Evolutionary conservation across 2,888 invertebrate genomes (phyloP), one percentile per base, ranked within the genome.

Genomic region (Idaea straminata): DNA sequence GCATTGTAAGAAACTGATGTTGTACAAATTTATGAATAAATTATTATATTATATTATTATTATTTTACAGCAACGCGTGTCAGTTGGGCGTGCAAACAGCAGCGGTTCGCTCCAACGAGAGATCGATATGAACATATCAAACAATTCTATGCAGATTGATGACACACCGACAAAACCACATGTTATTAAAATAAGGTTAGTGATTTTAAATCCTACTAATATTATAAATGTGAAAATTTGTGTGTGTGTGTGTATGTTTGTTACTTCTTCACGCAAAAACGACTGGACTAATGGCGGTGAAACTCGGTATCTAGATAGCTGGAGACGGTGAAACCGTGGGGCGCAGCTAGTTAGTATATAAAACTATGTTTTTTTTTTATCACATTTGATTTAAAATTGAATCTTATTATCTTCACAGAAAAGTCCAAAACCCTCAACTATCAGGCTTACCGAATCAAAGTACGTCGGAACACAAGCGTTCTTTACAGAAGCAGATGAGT

Each of bases 401-500:
- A 57, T 15, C 58, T 34, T 67, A 61, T 72, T 68, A 13, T 5
- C 35, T 13, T 61, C 16, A 10, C 81, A 91, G 90, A 66, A 89
- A 89, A 76, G 87, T 89, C 4, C 86, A 86, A 68, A 84, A 69
- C 63, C 70, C 70, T 0, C 59, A 72, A 0, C 72, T 66, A 10
- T 59, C 73, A 0, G 1, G 69, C 25, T 70, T 73, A 3, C 62
- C 76, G 3, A 67, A 72, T 0, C 63, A 74, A 0, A 71, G 74
- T 0, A 67, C 73, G 0, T 69, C 80, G 4, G 87, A 85, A 61
- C 78, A 85, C 79, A 78, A 85, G 74, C 91, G 94, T 59, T 94
- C 93, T 3, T 86, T 94, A 2, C 94, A 94, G 81, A 95, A 94
- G 85, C 89, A 83, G 77, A 80, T 81, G 78, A 80, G 81, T 79